Base-by-base conservation (phyloP, 1,140 invertebrate species). In the Babylonia areolata region DNA sequence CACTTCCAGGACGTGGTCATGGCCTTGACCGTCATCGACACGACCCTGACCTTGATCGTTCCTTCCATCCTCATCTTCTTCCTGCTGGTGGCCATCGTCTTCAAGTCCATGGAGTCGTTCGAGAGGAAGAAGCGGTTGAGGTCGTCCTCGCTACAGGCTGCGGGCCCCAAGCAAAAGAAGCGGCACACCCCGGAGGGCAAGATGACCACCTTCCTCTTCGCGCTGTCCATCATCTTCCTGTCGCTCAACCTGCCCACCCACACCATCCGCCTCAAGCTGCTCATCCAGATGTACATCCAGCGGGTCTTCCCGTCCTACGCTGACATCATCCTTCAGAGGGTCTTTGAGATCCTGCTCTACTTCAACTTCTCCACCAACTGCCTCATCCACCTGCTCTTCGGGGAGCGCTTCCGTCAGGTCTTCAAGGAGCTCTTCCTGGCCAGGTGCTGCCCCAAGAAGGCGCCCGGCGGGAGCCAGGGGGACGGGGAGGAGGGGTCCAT, bases 341-440 rank as follows among this genome's bases (percentile, higher is more conserved):
- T 88, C 28, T 88, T 88, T 37, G 88, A 88, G 75, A 42, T 87
- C 5, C 54, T 88, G n/a, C 86, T 81, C 73, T 88, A 86, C 71
- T 82, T 85, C 64, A 87, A 86, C 80, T 88, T 88, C 81, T 86
- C 85, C 64, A 64, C 84, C 46, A 88, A 87, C 80, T 87, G 85
- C 69, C 51, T 85, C n/a, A 77, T 87, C 15, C 87, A 87, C 42
- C 39, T 87, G 37, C 31, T 77, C 12, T 88, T 85, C 75, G 88
- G 88, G 12, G 83, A 87, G 42, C 73, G 79, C 11, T 88, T 88
- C 75, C 64, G 86, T 6, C 69, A 81, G 12, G 83, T 88, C 15
- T 88, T 87, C 42, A 64, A 23, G 28, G 20, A 17, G 35, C 73
- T 81, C 58, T 87, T 82, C 78, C 58, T 85, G 75, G 35, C 33